Evolutionary conservation across 2,797 vertebrate genomes (phyloP).

Genomic region (Glyptemys insculpta): DNA sequence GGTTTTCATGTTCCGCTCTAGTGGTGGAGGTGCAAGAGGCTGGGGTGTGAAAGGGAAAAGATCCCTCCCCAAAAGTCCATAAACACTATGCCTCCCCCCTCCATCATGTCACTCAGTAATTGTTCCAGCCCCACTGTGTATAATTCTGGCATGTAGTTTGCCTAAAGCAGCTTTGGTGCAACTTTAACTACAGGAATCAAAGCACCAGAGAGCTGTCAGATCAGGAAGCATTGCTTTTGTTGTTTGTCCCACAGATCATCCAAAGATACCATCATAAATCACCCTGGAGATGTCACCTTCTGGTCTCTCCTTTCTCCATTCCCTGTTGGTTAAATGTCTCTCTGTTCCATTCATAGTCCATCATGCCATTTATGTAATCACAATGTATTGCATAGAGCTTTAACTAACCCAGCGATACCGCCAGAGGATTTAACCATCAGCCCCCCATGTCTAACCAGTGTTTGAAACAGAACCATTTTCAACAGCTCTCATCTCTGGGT

Average conservation of each 20-base stretch:
- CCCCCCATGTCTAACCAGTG: fast-evolving
- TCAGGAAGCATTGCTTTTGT: neutral
- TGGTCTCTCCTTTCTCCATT: neutral
- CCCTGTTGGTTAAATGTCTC: fast-evolving
- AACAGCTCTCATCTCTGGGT: neutral
- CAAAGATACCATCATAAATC: neutral
- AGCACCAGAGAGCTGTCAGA: fast-evolving
- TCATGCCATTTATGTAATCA: neutral
- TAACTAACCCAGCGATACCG: neutral
- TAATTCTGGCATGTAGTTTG: neutral
- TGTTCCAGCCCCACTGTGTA: neutral
- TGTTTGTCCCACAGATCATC: neutral
- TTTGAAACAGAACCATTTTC: neutral
- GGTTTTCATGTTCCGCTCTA: fast-evolving
- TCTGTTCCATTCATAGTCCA: neutral
- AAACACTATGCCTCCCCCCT: neutral
- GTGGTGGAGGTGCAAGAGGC: neutral
- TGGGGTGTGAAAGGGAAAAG: fast-evolving
- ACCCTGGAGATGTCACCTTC: no score
- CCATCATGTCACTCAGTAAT: fast-evolving
- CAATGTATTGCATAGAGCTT: neutral
- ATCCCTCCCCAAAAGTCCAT: fast-evolving
- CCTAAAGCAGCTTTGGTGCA: neutral
- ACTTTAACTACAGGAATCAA: fast-evolving
- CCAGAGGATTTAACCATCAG: neutral